Evolutionary conservation across 2,888 invertebrate genomes (phyloP), one percentile per base, ranked within the genome.

Genomic region (Tenthredo amoena): DNA sequence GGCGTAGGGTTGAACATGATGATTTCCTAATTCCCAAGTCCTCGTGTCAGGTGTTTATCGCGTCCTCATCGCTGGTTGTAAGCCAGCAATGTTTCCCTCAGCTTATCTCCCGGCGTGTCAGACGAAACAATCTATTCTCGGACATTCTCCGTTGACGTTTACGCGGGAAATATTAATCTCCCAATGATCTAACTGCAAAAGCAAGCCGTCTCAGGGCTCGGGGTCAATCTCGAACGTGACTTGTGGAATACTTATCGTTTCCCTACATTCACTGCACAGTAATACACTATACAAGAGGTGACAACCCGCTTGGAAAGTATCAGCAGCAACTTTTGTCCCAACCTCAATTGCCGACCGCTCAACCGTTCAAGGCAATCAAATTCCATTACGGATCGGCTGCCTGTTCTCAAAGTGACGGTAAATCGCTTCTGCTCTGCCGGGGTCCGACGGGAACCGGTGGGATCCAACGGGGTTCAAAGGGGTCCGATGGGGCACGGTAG

Each of bases 361-460:
- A 50, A 58, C 21, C 62, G 47, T 68, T 34, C 83, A 40, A 47
- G 83, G 65, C 71, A 83, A 83, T 83, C 47, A 83, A 83, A 83
- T 83, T 68, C 83, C 83, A 81, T 83, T 71, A 71, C 31, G 15
- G 68, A 83, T 83, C 47, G 83, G 50, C 43, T 47, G 68, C 50
- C 83, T 58, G 68, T 83, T 83, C 83, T 65, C 43, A 83, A 83
- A 83, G 83, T 83, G 83, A 83, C 83, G 83, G 65, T 83, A 68
- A 83, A 83, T 83, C 83, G 83, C 83, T 83, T 83, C 83, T 68
- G 83, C 68, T 71, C 34, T 68, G 83, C 83, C 83, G 68, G 83
- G 47, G 47, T 83, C 71, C 68, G 47, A 40, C 47, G 83, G 68
- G 40, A 15, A 58, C 65, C 43, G 40, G 58, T 81, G 37, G 50